Percentiles rank a stretch among this genome's conserved stretches.
These are phyloP conservation scores for Mus minutoides DNA, from an alignment of 2,797 vertebrate genomes.

Conservation along the genomic window DNA sequence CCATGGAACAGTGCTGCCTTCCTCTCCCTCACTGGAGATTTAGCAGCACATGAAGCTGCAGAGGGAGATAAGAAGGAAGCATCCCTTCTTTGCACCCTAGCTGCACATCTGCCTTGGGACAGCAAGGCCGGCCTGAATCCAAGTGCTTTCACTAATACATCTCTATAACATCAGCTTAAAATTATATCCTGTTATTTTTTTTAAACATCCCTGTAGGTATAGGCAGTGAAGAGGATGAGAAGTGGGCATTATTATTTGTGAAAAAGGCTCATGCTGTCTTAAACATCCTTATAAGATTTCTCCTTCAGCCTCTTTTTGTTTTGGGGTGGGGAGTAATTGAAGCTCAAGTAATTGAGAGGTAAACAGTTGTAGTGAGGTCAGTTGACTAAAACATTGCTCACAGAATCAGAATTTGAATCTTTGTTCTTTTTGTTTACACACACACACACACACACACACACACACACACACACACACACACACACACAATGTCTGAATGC, in stretches of 20 bases:
- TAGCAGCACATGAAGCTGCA: not conserved
- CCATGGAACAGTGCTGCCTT: not conserved
- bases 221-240: not conserved
- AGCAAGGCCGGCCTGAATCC: not conserved
- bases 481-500: not conserved
- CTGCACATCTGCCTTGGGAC: not conserved
- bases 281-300: not conserved
- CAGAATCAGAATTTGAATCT: conserved; percentile 12
- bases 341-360: not conserved
- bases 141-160: not conserved
- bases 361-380: conserved; percentile 16
- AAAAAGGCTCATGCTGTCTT: not conserved
- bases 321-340: not conserved
- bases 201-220: not conserved
- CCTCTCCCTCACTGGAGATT: not conserved
- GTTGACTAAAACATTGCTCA: not conserved
- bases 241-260: not conserved
- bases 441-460: not conserved
- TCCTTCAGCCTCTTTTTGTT: not conserved
- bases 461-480: not conserved
- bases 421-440: not conserved
- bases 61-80: not conserved
- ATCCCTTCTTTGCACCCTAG: not conserved
- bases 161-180: not conserved
- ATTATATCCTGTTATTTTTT: not conserved